These are phyloP conservation scores for Galerucella nymphaeae DNA, from an alignment of 2,888 invertebrate genomes.

Conservation along the genomic window DNA sequence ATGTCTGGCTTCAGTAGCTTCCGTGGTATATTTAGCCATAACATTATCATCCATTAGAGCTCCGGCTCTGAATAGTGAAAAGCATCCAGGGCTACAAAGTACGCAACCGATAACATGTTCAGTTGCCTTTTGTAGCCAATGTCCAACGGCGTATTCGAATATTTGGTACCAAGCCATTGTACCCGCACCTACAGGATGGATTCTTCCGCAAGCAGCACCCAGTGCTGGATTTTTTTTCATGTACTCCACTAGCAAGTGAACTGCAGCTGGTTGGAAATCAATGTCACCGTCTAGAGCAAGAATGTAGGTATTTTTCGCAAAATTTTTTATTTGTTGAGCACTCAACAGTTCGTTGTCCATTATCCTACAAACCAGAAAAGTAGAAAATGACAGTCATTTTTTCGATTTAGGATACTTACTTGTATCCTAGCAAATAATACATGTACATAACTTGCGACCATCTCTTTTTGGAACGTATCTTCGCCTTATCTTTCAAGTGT, in stretches of 20 bases:
- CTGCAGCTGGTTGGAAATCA: conserved; percentile 85
- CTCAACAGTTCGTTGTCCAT: conserved; percentile 55
- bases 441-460: conserved; percentile 98
- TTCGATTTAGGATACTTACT: conserved; percentile 68
- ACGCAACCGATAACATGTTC: conserved; percentile 92
- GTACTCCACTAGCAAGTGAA: conserved; percentile 81
- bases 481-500: conserved; percentile 89
- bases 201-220: conserved; percentile 87
- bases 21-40: conserved; percentile 87
- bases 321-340: conserved; percentile 69
- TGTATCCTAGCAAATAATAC: conserved; percentile 89
- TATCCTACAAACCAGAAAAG: conserved; percentile 48
- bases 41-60: conserved; percentile 92
- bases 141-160: conserved; percentile 92
- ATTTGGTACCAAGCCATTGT: conserved; percentile 68
- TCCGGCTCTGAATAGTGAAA: conserved; percentile 88
- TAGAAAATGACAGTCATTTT: conserved; percentile 57
- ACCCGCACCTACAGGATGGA: conserved; percentile 84
- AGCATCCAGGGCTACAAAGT: conserved; percentile 92
- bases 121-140: conserved; percentile 93
- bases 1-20: conserved; percentile 81
- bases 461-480: conserved; percentile 89
- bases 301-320: conserved; percentile 82
- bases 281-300: conserved; percentile 90
- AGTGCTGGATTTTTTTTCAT: conserved; percentile 82